A percentile compares a stretch with the other conserved stretches of the same genome.
Evolutionary conservation across 2,797 vertebrate species (phyloP).

Genomic region (Melanotaenia parkinsoni): DNA sequence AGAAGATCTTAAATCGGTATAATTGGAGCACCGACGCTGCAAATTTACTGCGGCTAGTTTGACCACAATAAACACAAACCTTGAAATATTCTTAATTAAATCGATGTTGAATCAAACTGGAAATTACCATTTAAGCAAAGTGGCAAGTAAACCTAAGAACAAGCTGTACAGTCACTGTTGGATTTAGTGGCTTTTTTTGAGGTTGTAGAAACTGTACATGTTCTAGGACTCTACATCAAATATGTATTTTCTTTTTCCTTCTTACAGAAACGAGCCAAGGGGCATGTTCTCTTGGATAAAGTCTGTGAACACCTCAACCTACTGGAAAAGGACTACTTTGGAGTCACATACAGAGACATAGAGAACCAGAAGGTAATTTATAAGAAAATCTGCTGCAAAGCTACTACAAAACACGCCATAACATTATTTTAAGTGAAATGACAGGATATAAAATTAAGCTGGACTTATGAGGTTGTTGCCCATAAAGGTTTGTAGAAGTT

Average conservation of each 20-base stretch:
- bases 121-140: neutral
- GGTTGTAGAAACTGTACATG: neutral
- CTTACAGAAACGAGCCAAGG: slow-evolving; percentile 91
- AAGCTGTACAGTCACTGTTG: neutral
- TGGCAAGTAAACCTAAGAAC: neutral
- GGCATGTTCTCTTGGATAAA: slow-evolving; percentile 94
- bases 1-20: neutral
- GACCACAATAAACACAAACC: too few species aligned
- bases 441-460: neutral
- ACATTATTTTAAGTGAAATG: neutral
- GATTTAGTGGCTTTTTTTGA: neutral
- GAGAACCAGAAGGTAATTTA: slow-evolving; percentile 94
- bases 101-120: neutral
- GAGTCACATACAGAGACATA: slow-evolving; percentile 91
- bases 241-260: neutral
- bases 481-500: neutral
- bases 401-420: neutral
- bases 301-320: slow-evolving; percentile 97
- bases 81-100: neutral
- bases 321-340: slow-evolving; percentile 97
- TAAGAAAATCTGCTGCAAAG: neutral
- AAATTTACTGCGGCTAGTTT: too few species aligned
- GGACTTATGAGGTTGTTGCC: neutral
- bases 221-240: neutral
- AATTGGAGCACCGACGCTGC: too few species aligned